Evolutionary conservation across 2,113 vertebrate genomes (phyloP), one percentile per base, ranked within the genome.

Genomic region (Odocoileus virginianus): DNA sequence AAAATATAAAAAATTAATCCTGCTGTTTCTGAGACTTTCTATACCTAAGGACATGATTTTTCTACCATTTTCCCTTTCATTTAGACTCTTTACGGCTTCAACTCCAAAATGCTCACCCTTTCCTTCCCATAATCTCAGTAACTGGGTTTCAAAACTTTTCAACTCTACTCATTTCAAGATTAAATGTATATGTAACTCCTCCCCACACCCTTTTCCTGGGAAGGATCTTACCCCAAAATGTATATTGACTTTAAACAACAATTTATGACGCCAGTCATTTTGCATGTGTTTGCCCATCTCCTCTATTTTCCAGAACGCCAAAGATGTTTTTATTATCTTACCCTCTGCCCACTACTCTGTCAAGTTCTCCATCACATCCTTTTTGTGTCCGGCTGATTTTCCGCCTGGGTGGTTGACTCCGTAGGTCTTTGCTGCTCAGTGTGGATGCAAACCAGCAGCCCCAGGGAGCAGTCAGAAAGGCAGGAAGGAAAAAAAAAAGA

Each of bases 11-110:
- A 71, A 50, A 50, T 74, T 40, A 74, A 52, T 55, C 54, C 15
- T 82, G n/a, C 12, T 58, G 25, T 83, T 71, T 89, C 71, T 40
- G 28, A n/a, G 28, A 36, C n/a, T 67, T 93, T 87, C 92, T 85
- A 27, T 47, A 16, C 28, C 10, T 89, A 60, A 45, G 25, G 82
- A 19, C 3, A n/a, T 13, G n/a, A n/a, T 8, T 81, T 57, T 67
- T 87, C 43, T 27, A 21, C 27, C 36, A 4, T 36, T 55, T 54
- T 5, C 15, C 13, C 19, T n/a, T 96, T 74, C 7, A 2, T 21
- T 87, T 74, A 85, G 40, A 54, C 19, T 30, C 36, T 25, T 2
- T 15, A 27, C 15, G 21, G 40, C 71, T 97, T 87, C 64, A 52
- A 2, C 30, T 55, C 71, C 74, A 52, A 61, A 23, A n/a, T 50